phyloP scores from a whole-genome alignment of 2,113 vertebrate genomes.

The Chaetorhynchus papuensis region DNA sequence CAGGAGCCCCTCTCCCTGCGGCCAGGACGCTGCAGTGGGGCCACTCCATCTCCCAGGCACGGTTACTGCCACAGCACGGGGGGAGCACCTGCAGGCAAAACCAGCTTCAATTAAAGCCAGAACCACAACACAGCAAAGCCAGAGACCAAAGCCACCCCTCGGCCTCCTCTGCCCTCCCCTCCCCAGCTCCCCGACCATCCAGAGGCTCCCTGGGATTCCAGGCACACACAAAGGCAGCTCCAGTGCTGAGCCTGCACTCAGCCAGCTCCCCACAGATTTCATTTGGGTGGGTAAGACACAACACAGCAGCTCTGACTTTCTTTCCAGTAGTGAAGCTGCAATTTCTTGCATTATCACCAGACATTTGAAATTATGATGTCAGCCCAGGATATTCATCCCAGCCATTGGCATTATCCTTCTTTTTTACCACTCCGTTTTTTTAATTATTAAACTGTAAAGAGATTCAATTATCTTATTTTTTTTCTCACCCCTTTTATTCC shows the following conservation, averaged over 20 bases:
- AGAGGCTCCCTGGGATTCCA: fast-evolving
- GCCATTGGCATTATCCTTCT: neutral
- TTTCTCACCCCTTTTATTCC: neutral
- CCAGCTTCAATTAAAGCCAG: neutral
- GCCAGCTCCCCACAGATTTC: neutral
- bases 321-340: neutral
- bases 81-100: neutral
- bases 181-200: neutral
- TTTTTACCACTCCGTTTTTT: neutral
- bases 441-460: neutral
- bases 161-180: neutral
- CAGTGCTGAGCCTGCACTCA: neutral
- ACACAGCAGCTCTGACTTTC: neutral
- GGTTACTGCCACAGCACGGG: neutral
- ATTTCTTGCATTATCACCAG: neutral
- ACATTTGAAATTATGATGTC: neutral
- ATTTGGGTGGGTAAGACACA: too few species aligned
- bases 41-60: neutral
- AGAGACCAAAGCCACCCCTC: neutral
- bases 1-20: neutral
- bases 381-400: neutral
- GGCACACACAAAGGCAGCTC: fast-evolving
- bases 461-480: neutral
- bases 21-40: neutral
- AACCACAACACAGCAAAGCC: fast-evolving